Base-by-base conservation (phyloP, 2,888 invertebrate species). In the Latrodectus elegans region DNA sequence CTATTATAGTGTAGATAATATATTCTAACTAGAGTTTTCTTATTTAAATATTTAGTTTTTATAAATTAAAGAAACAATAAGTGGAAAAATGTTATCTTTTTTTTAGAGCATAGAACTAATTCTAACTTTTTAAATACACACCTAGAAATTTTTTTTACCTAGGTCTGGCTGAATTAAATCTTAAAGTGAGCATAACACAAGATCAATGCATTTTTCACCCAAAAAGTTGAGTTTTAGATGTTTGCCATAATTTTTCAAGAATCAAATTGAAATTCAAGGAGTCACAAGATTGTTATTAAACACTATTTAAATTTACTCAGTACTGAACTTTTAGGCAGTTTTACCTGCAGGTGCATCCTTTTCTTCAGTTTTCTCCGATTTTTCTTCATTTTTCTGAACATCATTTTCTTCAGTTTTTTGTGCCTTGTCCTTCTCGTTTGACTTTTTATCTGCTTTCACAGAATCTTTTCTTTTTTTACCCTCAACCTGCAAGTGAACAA, bases 381-480 rank as follows among this genome's bases (percentile, higher is more conserved):
- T 82, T 51, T 82, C 82, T 70, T 84, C 78, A 52, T 51, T 64
- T 64, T 85, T 80, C 10, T 78, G 70, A 0, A 70, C 55, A 75
- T 79, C 60, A 9, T 55, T 78, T 15, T 74, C 60, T 17, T 83
- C 78, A 49, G 53, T 78, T 64, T 84, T 84, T 68, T 70, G 70
- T 26, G 77, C 67, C 76, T 83, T 83, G 11, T 14, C 52, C 38
- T 84, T 76, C 22, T 77, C 85, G n/a, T 51, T 65, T 17, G 73
- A 8, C 49, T 86, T 86, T n/a, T 86, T 85, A 6, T 85, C 85
- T n/a, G 81, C 68, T 64, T 86, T 86, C 68, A 86, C 76, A 10
- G 86, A 86, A 76, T 86, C 86, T 49, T 86, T 86, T n/a, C 86
- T 75, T 8, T 86, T 86, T 67, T 86, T 86, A 55, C 71, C 76